Evolutionary conservation across 2,888 invertebrate genomes (phyloP).

Genomic region (Xylocampa areola): DNA sequence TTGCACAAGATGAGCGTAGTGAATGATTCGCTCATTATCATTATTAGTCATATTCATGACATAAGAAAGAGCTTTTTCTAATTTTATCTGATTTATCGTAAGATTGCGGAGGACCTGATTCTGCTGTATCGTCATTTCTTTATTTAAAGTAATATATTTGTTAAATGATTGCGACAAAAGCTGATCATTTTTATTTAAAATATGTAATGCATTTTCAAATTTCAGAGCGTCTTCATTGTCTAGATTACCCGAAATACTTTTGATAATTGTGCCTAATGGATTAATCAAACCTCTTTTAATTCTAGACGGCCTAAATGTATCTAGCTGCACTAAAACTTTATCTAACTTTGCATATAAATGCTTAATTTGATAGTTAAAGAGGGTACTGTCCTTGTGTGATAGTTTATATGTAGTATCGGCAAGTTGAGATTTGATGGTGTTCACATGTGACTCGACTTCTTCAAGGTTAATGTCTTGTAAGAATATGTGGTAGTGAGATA

Average conservation of each 20-base stretch:
- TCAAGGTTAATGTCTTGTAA: background rate
- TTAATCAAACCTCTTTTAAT: constrained; percentile 1
- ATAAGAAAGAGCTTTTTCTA: background rate
- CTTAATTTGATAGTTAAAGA: background rate
- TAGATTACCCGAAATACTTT: background rate
- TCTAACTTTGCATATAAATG: background rate
- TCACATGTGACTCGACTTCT: background rate
- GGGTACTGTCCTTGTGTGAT: background rate
- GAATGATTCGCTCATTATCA: background rate
- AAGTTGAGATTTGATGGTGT: background rate
- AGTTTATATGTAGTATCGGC: background rate
- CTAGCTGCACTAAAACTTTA: background rate
- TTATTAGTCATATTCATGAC: background rate
- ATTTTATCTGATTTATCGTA: background rate
- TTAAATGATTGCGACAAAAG: background rate
- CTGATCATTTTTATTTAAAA: background rate
- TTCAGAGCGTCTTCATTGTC: background rate
- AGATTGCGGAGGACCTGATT: background rate
- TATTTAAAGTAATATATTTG: background rate
- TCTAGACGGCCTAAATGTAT: background rate
- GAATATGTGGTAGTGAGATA: background rate
- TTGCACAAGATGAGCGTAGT: background rate
- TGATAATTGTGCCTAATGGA: background rate
- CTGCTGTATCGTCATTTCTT: background rate
- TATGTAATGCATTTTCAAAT: background rate